Evolutionary conservation across 2,113 vertebrate species (phyloP).

Genomic region (Pagrus major): DNA sequence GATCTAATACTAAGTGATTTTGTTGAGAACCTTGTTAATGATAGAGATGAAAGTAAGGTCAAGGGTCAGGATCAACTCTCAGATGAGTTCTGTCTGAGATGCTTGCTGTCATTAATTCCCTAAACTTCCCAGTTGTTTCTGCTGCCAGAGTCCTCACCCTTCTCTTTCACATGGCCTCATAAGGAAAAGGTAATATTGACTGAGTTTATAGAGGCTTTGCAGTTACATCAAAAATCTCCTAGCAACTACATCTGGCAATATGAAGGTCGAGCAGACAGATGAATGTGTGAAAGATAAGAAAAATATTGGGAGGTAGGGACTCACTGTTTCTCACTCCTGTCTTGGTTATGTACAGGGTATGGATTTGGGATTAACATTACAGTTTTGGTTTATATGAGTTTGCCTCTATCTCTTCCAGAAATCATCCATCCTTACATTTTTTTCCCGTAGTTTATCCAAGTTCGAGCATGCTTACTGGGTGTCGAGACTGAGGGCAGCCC

Average conservation of each 20-base stretch:
- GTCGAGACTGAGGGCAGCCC: no score
- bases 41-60: not conserved
- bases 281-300: not conserved
- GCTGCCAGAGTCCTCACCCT: not conserved
- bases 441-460: not conserved
- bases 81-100: not conserved
- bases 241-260: constrained; percentile 20
- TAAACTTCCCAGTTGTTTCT: not conserved
- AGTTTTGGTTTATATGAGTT: not conserved
- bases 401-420: not conserved
- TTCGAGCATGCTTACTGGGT: no score
- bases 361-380: not conserved
- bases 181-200: not conserved
- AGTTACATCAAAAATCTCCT: constrained; percentile 6
- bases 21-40: constrained; percentile 4
- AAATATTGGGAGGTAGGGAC: not conserved
- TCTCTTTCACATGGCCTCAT: not conserved
- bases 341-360: not conserved
- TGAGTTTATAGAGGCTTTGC: not conserved
- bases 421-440: not conserved
- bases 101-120: not conserved
- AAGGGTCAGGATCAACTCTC: not conserved
- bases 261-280: not conserved
- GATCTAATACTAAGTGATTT: not conserved
- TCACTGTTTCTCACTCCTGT: not conserved